Evolutionary conservation across 2,797 vertebrate species (phyloP), one percentile per base, ranked within the genome.

Genomic region (Lutjanus campechanus): DNA sequence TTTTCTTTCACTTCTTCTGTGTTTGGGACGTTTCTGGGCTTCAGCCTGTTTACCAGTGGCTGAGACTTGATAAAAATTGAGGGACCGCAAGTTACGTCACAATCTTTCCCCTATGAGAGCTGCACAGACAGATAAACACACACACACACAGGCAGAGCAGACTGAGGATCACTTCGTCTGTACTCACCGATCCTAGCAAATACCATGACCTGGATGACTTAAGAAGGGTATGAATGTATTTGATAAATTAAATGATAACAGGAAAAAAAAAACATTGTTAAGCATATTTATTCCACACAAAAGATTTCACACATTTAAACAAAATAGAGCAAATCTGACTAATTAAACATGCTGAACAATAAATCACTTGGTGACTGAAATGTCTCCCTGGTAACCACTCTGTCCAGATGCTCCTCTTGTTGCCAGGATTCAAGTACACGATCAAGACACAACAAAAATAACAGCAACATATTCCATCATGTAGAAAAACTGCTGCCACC

Each of bases 221-320:
- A 36, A 36, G 29, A 36, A 8, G 36, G 1, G 41, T 1, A 3
- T 17, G 12, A 59, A 44, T 22, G 5, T 8, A 41, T 29, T 17
- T 2, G 1, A 58, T 7, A 9, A 55, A 66, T 40, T 29, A 1
- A 49, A 11, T 9, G 2, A 22, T 11, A n/a, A 20, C 10, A 0
- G 12, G 7, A 36, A 6, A 68, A 66, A 20, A 20, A 12, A 19
- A 20, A 5, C 0, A 3, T 19, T 1, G 3, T 55, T 47, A 3
- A 9, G 7, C 2, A 0, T 15, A 56, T 82, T 84, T 80, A 81
- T 76, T 79, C 20, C 11, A 61, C 44, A 67, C 3, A 41, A 13
- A 25, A 20, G 1, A 55, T 64, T 51, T 60, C 2, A 54, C 11
- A 72, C 7, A 20, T 44, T 8, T 4, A 19, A 36, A 56, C 11